Base-by-base conservation (phyloP, 2,113 vertebrate species). In the Prochilodus magdalenae region DNA sequence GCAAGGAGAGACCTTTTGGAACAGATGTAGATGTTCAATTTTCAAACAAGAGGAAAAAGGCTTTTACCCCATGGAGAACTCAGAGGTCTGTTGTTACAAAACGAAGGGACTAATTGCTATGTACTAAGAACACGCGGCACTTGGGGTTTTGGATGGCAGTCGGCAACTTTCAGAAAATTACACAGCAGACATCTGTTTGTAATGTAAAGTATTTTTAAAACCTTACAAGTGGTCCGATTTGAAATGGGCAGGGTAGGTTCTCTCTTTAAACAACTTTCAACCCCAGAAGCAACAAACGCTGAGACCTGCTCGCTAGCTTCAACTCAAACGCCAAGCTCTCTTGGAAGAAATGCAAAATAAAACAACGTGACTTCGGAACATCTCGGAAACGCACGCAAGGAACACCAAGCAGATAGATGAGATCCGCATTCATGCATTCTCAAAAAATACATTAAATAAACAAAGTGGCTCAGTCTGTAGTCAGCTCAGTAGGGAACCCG, bases 191-290 rank as follows among this genome's bases (percentile, higher is more conserved):
- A 94, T 94, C 92, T 95, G 94, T 90, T 92, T 90, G 88, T 89
- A 92, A 93, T 94, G 90, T 90, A 67, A 84, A 91, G 91, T 91
- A 92, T 92, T 93, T 94, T 93, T 91, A 90, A 92, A 92, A 87
- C 70, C 81, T 84, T 89, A 62, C 90, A 92, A 92, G 89, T 84
- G 79, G 88, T 82, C 84, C 85, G 79, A 82, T 88, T 87, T 84
- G 80, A 80, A 83, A 86, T 70, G 84, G 89, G 88, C 67, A 29
- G 62, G 71, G 60, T 30, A 73, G 67, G 36, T 51, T 78, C 30
- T 65, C 62, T 66, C n/a, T 49, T 72, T 7, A 27, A 47, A 26
- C 14, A 44, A 44, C 66, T 70, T 60, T 22, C 0, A 55, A 7
- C 20, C 16, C 20, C 20, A 55, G 14, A 55, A 67, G 16, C 5